Conservation (phyloP, 2,797 vertebrate genomes). For the Uromys caudimaculatus region DNA sequence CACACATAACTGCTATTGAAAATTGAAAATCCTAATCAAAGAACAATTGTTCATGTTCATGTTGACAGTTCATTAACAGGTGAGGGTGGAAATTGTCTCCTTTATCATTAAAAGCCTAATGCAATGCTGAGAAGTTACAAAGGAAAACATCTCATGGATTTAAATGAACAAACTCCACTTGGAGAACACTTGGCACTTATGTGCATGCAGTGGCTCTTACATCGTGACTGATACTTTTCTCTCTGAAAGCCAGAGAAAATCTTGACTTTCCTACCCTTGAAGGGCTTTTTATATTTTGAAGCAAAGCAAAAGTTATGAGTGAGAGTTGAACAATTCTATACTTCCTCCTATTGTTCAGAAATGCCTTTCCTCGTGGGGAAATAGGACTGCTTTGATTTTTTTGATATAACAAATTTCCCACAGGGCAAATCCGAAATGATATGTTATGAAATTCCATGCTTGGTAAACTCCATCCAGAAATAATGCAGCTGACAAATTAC, state of each 20-base stretch:
- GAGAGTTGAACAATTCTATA: not conserved
- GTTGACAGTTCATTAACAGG: not conserved
- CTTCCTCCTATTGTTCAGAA: constrained; percentile 27
- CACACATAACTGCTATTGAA: not conserved
- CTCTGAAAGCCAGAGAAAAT: not conserved
- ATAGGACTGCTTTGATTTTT: constrained; percentile 27
- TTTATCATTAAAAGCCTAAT: constrained; percentile 17
- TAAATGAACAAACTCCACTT: not conserved
- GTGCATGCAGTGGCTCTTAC: not conserved
- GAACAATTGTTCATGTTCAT: not conserved
- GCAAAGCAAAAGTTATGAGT: not conserved
- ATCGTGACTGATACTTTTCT: not conserved
- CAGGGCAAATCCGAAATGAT: not conserved
- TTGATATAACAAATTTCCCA: constrained; percentile 38
- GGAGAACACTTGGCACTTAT: not conserved
- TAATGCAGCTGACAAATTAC: constrained; percentile 15
- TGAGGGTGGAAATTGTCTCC: not conserved
- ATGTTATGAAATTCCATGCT: constrained; percentile 12
- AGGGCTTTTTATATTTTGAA: not conserved
- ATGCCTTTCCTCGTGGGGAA: constrained; percentile 1
- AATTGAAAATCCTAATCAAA: not conserved
- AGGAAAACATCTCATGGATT: not conserved
- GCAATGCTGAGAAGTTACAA: constrained; percentile 8
- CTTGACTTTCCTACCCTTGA: not conserved
- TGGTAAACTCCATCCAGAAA: constrained; percentile 24